Percentiles rank a stretch among this genome's conserved stretches.
Evolutionary conservation across 92 coral and sea anemone species (phyloP).

Genomic region (Micromussa lordhowensis): DNA sequence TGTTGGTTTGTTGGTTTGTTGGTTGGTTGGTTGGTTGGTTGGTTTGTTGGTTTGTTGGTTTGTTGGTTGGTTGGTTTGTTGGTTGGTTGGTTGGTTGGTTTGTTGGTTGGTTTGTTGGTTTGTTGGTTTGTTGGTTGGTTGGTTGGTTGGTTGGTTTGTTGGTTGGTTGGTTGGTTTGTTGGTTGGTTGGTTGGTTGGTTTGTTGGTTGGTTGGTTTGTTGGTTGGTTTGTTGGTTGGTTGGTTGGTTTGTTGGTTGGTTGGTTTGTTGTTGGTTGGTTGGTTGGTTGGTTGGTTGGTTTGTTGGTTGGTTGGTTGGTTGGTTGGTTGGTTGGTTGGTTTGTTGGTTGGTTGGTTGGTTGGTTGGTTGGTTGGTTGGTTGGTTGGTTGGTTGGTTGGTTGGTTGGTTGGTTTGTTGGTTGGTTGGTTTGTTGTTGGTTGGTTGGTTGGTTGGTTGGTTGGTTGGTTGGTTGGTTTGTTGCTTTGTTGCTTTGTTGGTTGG

Average conservation of each 20-base stretch:
- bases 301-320: background rate
- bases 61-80: background rate
- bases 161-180: background rate
- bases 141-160: background rate
- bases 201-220: background rate
- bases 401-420: background rate
- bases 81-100: background rate
- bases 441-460: background rate
- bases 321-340: background rate
- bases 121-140: background rate
- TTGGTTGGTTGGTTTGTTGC: too few relatives aligned
- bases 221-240: background rate
- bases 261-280: background rate
- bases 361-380: background rate
- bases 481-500: too few relatives aligned
- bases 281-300: too few relatives aligned
- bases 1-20: background rate
- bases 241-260: background rate
- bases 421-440: background rate
- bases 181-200: background rate
- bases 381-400: background rate
- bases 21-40: too few relatives aligned
- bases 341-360: background rate
- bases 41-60: background rate
- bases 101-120: background rate